Evolutionary conservation across 1,140 invertebrate species (phyloP).

Genomic region (Caerostris extrusa): DNA sequence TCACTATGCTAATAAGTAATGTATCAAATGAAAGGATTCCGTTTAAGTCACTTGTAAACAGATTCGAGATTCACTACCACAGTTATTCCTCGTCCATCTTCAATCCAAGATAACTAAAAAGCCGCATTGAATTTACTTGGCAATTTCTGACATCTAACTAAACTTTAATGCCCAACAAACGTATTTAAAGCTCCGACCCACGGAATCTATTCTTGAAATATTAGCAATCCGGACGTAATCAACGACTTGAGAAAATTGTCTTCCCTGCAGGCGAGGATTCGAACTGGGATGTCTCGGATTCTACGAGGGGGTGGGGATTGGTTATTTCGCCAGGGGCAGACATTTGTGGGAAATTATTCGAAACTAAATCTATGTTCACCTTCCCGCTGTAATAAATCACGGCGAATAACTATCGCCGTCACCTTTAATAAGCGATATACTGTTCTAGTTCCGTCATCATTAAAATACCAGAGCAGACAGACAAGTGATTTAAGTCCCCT

Average conservation of each 20-base stretch:
- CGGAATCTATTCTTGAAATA: not conserved
- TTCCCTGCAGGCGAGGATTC: not conserved
- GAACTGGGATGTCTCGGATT: not conserved
- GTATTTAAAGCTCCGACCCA: not conserved
- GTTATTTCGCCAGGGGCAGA: not conserved
- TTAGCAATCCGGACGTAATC: slow-evolving; percentile 5
- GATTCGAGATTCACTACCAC: no score
- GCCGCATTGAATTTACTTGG: no score
- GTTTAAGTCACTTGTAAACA: no score
- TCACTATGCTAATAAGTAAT: no score
- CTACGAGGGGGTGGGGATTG: not conserved
- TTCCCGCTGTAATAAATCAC: slow-evolving; percentile 57
- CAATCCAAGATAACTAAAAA: no score
- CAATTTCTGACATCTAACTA: no score
- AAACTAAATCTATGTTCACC: slow-evolving; percentile 28
- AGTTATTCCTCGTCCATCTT: no score
- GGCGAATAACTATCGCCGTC: slow-evolving; percentile 55
- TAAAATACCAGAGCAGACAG: not conserved
- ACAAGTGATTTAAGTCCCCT: not conserved
- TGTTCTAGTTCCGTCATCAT: slow-evolving; percentile 10
- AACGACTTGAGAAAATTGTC: slow-evolving; percentile 1
- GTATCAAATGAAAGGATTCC: no score
- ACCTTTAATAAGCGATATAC: slow-evolving; percentile 50
- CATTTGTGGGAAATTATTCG: slow-evolving; percentile 16
- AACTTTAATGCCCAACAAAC: not conserved